Evolutionary conservation across 2,113 vertebrate genomes (phyloP), one percentile per base, ranked within the genome.

Genomic region (Balaenoptera acutorostrata): DNA sequence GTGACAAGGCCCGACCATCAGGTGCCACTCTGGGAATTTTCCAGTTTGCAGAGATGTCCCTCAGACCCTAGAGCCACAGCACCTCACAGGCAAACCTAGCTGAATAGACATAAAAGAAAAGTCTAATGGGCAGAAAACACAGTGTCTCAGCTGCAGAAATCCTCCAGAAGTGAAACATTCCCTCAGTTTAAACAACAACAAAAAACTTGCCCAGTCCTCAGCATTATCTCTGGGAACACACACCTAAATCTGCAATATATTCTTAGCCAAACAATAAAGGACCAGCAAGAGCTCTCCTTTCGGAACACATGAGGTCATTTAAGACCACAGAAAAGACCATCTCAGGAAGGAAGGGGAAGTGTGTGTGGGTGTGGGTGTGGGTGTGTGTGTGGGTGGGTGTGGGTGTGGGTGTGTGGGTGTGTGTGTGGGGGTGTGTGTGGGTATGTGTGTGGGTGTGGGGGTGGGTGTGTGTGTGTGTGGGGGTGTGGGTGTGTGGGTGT

Each of bases 391-490:
- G 52, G 5, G 20, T 49, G 33, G 36, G 7, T 0, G 3, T 6
- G 44, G 21, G 36, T 36, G 36, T 36, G 36, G 39, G 39, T 3
- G 39, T 3, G 39, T 8, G 44, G 39, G 7, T 1, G 3, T 9
- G 44, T 27, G 2, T 1, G 0, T 23, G n/a, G n/a, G n/a, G n/a
- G 2, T 1, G 0, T 23, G 7, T 0, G 3, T 6, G 44, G 21
- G 36, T 36, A 2, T 36, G 36, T 3, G 39, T 3, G 39, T 3
- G 39, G 39, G 7, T 1, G 3, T 9, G 44, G 36, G 36, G 36
- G 36, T 3, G 36, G 36, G 6, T 1, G 3, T 9, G 44, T 27
- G 2, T 1, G 0, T 23, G 7, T 1, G 3, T 9, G 44, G 36
- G 36, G 3, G 36, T 27, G 1, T 1, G n/a, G n/a, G 0, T 23